A percentile compares a stretch with the other conserved stretches of the same genome.
These are phyloP conservation scores for Todiramphus chloris DNA, from an alignment of 2,113 vertebrate genomes.

Conservation along the genomic window DNA sequence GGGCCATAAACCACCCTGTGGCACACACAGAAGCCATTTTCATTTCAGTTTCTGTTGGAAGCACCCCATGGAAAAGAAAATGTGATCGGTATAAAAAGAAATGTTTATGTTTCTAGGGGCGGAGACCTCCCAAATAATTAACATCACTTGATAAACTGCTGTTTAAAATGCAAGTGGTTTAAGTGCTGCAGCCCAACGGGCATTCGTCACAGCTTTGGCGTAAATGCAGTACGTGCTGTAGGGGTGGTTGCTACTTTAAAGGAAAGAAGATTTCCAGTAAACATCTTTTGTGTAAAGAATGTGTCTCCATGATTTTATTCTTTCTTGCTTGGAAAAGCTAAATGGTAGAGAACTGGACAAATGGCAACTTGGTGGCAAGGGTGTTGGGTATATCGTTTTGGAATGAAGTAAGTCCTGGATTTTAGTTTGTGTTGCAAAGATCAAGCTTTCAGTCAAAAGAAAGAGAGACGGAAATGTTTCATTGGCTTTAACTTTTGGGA, in stretches of 20 bases:
- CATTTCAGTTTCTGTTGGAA: slow-evolving; percentile 22
- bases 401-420: not conserved
- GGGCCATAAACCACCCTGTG: not conserved
- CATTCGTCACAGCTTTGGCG: slow-evolving; percentile 11
- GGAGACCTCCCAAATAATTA: slow-evolving; percentile 57
- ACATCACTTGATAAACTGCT: slow-evolving; percentile 44
- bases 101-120: slow-evolving; percentile 42
- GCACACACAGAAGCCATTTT: slow-evolving; percentile 7
- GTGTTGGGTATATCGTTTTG: not conserved
- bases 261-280: not conserved
- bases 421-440: not conserved
- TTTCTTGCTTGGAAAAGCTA: not conserved
- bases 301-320: not conserved
- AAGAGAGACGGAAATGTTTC: not conserved
- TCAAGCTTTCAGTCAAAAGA: not conserved
- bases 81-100: slow-evolving; percentile 31
- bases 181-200: slow-evolving; percentile 26
- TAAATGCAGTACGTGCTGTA: not conserved
- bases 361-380: not conserved
- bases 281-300: not conserved
- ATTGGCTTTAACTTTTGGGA: not conserved
- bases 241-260: not conserved
- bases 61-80: slow-evolving; percentile 30
- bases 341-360: not conserved
- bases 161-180: slow-evolving; percentile 58